A percentile compares a stretch with the other conserved stretches of the same genome.
Conservation (phyloP, 2,113 vertebrate genomes). For the Etheostoma cragini region DNA sequence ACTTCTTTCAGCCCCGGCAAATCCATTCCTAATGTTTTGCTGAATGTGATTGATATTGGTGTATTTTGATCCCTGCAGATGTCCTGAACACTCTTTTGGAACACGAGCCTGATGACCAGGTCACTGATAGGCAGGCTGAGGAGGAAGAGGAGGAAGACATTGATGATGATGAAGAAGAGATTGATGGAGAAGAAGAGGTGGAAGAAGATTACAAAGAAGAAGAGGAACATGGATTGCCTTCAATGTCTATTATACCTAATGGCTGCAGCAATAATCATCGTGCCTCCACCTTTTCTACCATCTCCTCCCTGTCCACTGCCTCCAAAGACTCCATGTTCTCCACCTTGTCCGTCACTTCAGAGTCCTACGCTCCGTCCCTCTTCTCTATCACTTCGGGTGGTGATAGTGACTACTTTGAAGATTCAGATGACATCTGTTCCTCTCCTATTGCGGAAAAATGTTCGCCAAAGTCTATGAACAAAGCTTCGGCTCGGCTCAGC, state of each 20-base stretch:
- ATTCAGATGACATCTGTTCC: slow-evolving; percentile 85
- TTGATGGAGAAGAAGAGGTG: slow-evolving; percentile 77
- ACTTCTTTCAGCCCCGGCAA: background rate
- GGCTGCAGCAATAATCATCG: slow-evolving; percentile 68
- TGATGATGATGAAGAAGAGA: slow-evolving; percentile 30
- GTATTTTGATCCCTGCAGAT: slow-evolving; percentile 81
- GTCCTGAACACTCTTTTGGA: slow-evolving; percentile 90
- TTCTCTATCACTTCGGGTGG: slow-evolving; percentile 88
- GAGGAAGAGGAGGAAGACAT: slow-evolving; percentile 77
- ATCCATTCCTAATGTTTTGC: too few relatives aligned
- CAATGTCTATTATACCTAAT: slow-evolving; percentile 74
- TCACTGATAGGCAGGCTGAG: slow-evolving; percentile 66
- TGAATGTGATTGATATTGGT: slow-evolving; percentile 1
- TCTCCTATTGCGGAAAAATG: slow-evolving; percentile 53
- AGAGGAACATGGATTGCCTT: slow-evolving; percentile 62
- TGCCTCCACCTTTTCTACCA: slow-evolving; percentile 83
- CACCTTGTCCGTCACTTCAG: slow-evolving; percentile 83
- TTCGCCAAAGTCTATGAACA: slow-evolving; percentile 59
- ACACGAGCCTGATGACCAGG: slow-evolving; percentile 83
- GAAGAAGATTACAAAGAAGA: slow-evolving; percentile 79
- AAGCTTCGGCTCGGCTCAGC: slow-evolving; percentile 80
- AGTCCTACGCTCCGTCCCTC: slow-evolving; percentile 85
- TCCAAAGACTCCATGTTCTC: slow-evolving; percentile 90
- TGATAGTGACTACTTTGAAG: slow-evolving; percentile 94
- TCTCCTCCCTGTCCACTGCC: slow-evolving; percentile 83